Conservation (phyloP, 2,113 vertebrate genomes). For the Fulica atra region DNA sequence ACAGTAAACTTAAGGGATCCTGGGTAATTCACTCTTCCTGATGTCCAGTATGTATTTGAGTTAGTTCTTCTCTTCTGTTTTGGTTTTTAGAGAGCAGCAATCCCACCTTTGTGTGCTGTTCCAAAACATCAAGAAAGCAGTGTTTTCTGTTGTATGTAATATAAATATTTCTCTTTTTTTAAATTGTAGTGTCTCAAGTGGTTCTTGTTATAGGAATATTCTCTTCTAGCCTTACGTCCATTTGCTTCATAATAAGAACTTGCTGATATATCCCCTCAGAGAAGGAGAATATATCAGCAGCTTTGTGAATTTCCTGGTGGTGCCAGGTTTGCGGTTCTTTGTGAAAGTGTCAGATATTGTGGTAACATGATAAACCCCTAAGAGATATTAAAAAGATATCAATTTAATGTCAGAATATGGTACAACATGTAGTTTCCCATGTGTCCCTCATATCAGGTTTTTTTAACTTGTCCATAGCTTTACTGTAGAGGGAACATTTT, state of each 20-base stretch:
- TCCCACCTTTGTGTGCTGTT: background rate
- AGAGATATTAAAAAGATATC: background rate
- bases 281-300: background rate
- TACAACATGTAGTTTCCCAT: background rate
- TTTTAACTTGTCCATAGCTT: background rate
- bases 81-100: background rate
- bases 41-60: background rate
- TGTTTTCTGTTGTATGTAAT: background rate
- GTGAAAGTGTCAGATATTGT: background rate
- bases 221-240: background rate
- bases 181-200: background rate
- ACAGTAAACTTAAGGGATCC: background rate
- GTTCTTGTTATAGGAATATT: background rate
- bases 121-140: background rate
- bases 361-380: background rate
- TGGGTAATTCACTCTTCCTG: background rate
- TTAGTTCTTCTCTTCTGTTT: background rate
- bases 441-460: background rate
- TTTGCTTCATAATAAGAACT: background rate
- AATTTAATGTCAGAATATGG: background rate
- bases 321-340: background rate
- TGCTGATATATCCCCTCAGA: background rate
- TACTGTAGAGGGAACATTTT: background rate
- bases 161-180: background rate
- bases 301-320: background rate